These are phyloP conservation scores for Osmerus mordax DNA, from an alignment of 2,113 vertebrate species.

Conservation along the genomic window DNA sequence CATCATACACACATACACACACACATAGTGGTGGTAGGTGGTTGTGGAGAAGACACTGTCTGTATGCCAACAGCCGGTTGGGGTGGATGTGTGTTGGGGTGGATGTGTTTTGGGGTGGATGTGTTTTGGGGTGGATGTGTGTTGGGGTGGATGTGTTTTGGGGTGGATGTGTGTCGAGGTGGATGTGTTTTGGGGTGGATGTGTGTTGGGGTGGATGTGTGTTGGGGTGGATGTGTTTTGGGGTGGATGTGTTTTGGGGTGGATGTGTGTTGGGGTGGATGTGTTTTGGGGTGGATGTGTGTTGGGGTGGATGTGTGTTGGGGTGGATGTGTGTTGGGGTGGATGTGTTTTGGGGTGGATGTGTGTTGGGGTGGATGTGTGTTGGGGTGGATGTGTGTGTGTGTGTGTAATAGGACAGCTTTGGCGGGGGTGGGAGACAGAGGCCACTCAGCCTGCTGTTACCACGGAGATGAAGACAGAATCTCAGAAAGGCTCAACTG, in stretches of 20 bases:
- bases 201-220: background rate
- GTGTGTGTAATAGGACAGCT: background rate
- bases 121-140: background rate
- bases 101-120: background rate
- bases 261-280: background rate
- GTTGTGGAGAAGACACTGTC: too few species aligned
- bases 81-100: background rate
- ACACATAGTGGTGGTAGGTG: background rate
- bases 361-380: background rate
- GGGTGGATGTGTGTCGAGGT: background rate
- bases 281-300: background rate
- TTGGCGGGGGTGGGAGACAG: background rate
- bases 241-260: too few species aligned
- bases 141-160: background rate
- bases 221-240: too few species aligned
- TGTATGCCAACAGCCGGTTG: too few species aligned
- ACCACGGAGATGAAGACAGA: conserved; percentile 6
- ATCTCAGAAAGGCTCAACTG: conserved; percentile 1
- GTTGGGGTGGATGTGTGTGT: background rate
- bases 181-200: background rate
- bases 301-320: background rate
- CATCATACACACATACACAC: background rate
- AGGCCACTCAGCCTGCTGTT: background rate
- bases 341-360: background rate
- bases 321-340: background rate